A percentile compares a stretch with the other conserved stretches of the same genome.
Evolutionary conservation across 2,888 invertebrate genomes (phyloP).

Genomic region (Furcula furcula): DNA sequence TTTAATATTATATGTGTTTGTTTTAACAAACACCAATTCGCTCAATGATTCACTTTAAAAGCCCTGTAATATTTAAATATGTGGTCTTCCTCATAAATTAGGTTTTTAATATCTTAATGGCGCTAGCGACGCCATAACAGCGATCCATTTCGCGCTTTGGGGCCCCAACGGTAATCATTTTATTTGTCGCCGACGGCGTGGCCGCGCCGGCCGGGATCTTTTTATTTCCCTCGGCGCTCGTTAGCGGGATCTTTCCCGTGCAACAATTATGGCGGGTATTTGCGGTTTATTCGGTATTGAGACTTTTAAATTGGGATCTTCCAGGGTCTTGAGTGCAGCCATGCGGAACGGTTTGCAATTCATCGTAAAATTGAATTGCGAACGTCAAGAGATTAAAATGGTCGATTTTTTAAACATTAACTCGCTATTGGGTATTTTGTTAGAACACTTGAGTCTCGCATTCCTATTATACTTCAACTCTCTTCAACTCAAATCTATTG

Average conservation of each 20-base stretch:
- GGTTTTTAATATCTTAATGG: conserved; percentile 1
- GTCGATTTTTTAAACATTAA: no score
- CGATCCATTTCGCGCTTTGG: conserved; percentile 19
- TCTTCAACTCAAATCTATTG: no score
- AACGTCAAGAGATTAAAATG: no score
- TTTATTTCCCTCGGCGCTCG: conserved; percentile 43
- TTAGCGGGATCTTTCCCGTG: conserved; percentile 54
- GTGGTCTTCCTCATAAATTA: no score
- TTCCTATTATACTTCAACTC: no score
- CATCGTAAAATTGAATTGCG: no score
- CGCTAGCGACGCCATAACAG: conserved; percentile 1
- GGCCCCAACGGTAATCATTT: conserved; percentile 15
- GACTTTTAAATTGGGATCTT: conserved; percentile 15
- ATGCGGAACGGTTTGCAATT: neutral
- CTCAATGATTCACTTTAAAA: conserved; percentile 2
- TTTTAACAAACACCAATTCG: no score
- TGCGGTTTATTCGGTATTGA: conserved; percentile 45
- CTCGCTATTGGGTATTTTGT: no score
- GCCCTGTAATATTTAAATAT: no score
- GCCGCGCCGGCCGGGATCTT: conserved; percentile 17
- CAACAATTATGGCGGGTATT: conserved; percentile 60
- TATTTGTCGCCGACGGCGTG: conserved; percentile 3
- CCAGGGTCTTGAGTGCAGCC: conserved; percentile 1
- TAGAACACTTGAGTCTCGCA: no score
- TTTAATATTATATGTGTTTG: no score